A percentile compares a stretch with the other conserved stretches of the same genome.
These are phyloP conservation scores for Ceyx cyanopectus DNA, from an alignment of 2,113 vertebrate species.

Conservation along the genomic window DNA sequence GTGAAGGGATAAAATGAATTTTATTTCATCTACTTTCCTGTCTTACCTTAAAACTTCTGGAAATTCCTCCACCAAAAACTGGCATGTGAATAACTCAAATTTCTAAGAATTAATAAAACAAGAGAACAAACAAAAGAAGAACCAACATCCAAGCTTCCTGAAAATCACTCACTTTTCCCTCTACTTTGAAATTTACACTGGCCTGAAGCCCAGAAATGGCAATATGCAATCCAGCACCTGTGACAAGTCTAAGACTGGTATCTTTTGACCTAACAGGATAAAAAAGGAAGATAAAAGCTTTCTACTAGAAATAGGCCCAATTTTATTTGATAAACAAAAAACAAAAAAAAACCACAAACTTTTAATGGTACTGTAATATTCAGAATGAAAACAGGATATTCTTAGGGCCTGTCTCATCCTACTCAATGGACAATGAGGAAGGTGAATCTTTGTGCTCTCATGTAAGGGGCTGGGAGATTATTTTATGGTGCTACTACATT, in stretches of 20 bases:
- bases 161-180: background rate
- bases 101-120: background rate
- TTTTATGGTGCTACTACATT: too few relatives aligned
- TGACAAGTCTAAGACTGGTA: background rate
- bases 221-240: constrained; percentile 17
- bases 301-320: fast-evolving
- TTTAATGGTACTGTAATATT: background rate
- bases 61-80: background rate
- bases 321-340: background rate
- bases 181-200: constrained; percentile 38
- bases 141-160: background rate
- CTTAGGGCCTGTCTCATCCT: too few relatives aligned
- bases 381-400: background rate
- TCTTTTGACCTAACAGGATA: background rate
- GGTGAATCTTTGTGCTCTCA: too few relatives aligned
- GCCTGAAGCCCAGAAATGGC: constrained; percentile 38
- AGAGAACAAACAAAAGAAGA: constrained; percentile 2
- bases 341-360: background rate
- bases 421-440: too few relatives aligned
- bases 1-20: background rate
- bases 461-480: too few relatives aligned
- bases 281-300: background rate
- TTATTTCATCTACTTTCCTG: background rate
- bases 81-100: background rate
- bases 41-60: background rate